A percentile compares a stretch with the other conserved stretches of the same genome.
Conservation (phyloP, 2,113 vertebrate species). For the Dunckerocampus dactyliophorus region DNA sequence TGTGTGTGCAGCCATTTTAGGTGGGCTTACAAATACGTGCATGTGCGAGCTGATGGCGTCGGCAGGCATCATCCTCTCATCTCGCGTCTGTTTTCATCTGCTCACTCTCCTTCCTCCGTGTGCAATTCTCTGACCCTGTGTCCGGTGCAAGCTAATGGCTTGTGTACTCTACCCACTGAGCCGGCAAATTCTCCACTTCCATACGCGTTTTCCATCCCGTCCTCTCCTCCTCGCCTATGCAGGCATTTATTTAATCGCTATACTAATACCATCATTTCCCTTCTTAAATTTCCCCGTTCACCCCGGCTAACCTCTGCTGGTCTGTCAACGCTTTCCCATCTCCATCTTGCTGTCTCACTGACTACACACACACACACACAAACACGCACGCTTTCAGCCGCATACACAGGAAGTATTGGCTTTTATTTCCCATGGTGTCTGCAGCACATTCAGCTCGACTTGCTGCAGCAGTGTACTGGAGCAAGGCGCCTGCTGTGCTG, state of each 20-base stretch:
- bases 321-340: conserved; percentile 8
- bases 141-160: conserved; percentile 36
- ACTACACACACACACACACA: conserved; percentile 16
- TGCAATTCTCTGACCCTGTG: conserved; percentile 33
- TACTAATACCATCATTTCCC: not conserved
- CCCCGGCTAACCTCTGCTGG: conserved; percentile 6
- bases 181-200: conserved; percentile 13
- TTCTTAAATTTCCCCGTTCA: conserved; percentile 13
- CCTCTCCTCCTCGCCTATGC: conserved; percentile 2
- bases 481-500: conserved; percentile 61
- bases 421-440: conserved; percentile 63
- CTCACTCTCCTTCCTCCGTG: conserved; percentile 10
- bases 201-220: conserved; percentile 11
- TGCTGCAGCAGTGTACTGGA: conserved; percentile 54
- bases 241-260: not conserved
- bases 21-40: no score
- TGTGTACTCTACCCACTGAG: conserved; percentile 22
- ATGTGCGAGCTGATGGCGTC: conserved; percentile 13
- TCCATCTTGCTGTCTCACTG: conserved; percentile 23
- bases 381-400: conserved; percentile 8
- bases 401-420: conserved; percentile 38
- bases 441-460: conserved; percentile 55
- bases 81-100: conserved; percentile 14
- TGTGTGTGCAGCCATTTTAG: no score
- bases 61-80: conserved; percentile 43